Base-by-base conservation (phyloP, 1,140 invertebrate species). In the Leucophenga varia region DNA sequence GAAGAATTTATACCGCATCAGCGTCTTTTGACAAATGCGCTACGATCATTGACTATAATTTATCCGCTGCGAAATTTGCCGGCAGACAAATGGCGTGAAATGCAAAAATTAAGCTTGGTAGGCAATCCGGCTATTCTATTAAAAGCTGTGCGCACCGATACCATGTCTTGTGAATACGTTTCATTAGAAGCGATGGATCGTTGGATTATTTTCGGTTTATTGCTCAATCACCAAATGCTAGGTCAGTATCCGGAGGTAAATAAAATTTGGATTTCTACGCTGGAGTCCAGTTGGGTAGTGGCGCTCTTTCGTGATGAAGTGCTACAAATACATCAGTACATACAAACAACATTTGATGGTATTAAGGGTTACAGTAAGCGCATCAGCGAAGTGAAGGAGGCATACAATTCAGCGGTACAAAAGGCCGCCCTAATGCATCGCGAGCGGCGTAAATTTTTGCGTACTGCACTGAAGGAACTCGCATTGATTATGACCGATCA, bases 1-100 rank as follows among this genome's bases (percentile, higher is more conserved):
- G 97, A 99, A 77, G 97, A 99, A 76, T 98, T 99, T 79, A 85
- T 93, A 19, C 93, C 94, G 1, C 95, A 99, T 77, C 85, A 91
- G 32, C 92, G 95, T 76, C 75, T 95, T 9, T 71, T 99, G 9
- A 82, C 84, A 21, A 87, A 85, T 67, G 94, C 94, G 10, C 77
- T 99, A 19, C 84, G 87, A 49, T 98, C 95, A 1, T 76, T 99
- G 8, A 87, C 86, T 71, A 81, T 86, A 47, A 84, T 98, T 30
- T 99, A 97, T 79, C 84, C 87, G 2, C 81, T 87, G 14, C 83
- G 95, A 59, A 98, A 98, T 78, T 78, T 97, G 13, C 86, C 90
- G 1, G 97, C 95, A 0, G 94, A 98, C 54, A 88, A 93, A 54
- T 96, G 95, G 92, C 84, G 89, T 60, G 86, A 90, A 32, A 91